These are phyloP conservation scores for Oligia fasciuncula DNA, from an alignment of 2,888 invertebrate species.

Conservation along the genomic window DNA sequence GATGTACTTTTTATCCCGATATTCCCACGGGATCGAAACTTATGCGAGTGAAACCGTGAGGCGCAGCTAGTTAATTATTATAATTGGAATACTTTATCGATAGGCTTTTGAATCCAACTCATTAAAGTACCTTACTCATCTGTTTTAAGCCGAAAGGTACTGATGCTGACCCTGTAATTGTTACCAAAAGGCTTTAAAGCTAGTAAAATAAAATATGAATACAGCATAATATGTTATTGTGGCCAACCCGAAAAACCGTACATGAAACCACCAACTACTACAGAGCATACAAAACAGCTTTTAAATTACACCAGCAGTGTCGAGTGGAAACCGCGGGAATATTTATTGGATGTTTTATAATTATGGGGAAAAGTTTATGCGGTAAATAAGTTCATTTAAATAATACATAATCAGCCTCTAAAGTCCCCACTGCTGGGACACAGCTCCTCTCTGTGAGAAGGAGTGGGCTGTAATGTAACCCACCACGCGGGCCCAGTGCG, in stretches of 20 bases:
- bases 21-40: no score
- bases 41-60: no score
- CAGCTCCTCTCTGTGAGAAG: no score
- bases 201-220: slow-evolving; percentile 23
- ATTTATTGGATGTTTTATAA: slow-evolving; percentile 40
- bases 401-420: no score
- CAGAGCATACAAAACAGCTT: slow-evolving; percentile 39
- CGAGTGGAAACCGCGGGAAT: slow-evolving; percentile 37
- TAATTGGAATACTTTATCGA: neutral
- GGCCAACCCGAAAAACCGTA: slow-evolving; percentile 26
- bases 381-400: slow-evolving; percentile 7
- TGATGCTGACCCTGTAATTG: neutral
- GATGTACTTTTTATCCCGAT: no score
- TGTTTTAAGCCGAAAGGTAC: neutral
- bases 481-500: no score
- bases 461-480: no score
- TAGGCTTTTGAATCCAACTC: neutral
- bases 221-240: slow-evolving; percentile 32
- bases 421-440: no score
- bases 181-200: neutral
- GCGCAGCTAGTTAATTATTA: neutral
- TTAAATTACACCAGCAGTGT: slow-evolving; percentile 42
- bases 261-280: slow-evolving; percentile 30
- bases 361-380: slow-evolving; percentile 17
- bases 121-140: no score